A percentile compares a stretch with the other conserved stretches of the same genome.
phyloP scores from a whole-genome alignment of 2,888 invertebrate genomes.

The Coleophora deauratella region DNA sequence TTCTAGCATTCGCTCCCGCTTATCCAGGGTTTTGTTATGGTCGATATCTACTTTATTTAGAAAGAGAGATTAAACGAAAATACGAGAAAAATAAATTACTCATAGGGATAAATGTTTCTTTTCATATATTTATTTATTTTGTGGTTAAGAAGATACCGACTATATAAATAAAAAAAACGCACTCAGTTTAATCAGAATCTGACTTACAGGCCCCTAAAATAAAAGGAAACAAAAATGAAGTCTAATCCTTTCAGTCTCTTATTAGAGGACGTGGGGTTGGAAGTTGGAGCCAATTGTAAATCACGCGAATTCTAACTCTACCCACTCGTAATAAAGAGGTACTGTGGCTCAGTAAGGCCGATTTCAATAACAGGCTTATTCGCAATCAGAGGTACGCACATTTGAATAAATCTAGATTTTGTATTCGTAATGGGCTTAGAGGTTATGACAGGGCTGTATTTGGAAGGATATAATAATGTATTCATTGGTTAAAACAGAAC shows the following conservation, averaged over 20 bases:
- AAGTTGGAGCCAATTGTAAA: slow-evolving; percentile 12
- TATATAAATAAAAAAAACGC: too few relatives aligned
- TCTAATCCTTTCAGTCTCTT: slow-evolving; percentile 66
- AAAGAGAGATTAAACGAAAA: too few relatives aligned
- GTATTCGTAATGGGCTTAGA: slow-evolving; percentile 52
- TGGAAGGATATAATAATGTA: neutral
- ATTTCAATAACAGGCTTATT: slow-evolving; percentile 47
- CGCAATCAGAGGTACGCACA: slow-evolving; percentile 62
- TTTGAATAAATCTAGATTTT: slow-evolving; percentile 64
- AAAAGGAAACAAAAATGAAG: slow-evolving; percentile 53
- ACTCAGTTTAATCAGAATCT: too few relatives aligned
- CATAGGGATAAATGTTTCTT: too few relatives aligned
- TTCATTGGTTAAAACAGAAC: too few relatives aligned
- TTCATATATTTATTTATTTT: too few relatives aligned
- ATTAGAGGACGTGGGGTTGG: slow-evolving; percentile 52
- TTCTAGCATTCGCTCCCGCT: too few relatives aligned
- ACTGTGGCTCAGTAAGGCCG: slow-evolving; percentile 16
- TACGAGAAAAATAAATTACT: too few relatives aligned
- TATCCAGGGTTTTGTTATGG: too few relatives aligned
- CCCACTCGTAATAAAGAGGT: slow-evolving; percentile 15
- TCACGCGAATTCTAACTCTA: slow-evolving; percentile 29
- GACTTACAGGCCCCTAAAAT: slow-evolving; percentile 30
- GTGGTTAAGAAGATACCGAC: too few relatives aligned
- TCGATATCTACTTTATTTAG: too few relatives aligned
- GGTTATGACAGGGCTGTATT: slow-evolving; percentile 17